These are phyloP conservation scores for Steinernema carpocapsae DNA, from an alignment of 2,888 invertebrate species.

Conservation along the genomic window DNA sequence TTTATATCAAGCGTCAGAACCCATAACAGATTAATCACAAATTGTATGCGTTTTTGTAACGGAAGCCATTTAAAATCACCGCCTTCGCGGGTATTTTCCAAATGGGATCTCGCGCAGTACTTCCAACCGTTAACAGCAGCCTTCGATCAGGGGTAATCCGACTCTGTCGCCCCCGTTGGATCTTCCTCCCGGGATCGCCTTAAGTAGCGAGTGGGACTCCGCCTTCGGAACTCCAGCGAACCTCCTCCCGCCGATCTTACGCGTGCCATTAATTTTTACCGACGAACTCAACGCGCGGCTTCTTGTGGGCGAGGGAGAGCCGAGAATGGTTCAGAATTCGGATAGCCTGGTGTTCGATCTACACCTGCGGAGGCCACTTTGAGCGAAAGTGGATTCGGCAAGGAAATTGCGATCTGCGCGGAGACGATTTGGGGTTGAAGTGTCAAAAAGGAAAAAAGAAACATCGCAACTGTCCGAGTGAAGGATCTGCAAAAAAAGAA, in stretches of 20 bases:
- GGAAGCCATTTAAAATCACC: neutral
- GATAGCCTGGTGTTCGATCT: too few relatives aligned
- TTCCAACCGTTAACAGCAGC: neutral
- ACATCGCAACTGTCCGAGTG: too few relatives aligned
- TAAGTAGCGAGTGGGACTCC: slow-evolving; percentile 20
- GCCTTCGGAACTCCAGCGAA: neutral
- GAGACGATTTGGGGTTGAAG: too few relatives aligned
- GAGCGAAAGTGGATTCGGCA: too few relatives aligned
- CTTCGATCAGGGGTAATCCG: slow-evolving; percentile 9
- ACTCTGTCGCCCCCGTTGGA: neutral
- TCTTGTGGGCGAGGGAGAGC: too few relatives aligned
- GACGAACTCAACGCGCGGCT: neutral
- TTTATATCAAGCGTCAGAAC: neutral
- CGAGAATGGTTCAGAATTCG: too few relatives aligned
- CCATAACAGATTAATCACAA: slow-evolving; percentile 2
- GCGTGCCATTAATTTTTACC: slow-evolving; percentile 21
- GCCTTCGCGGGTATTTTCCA: slow-evolving; percentile 4
- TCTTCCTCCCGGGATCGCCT: neutral
- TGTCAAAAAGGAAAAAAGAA: neutral
- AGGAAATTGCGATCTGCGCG: too few relatives aligned
- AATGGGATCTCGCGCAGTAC: neutral
- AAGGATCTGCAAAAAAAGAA: too few relatives aligned
- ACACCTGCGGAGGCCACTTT: too few relatives aligned
- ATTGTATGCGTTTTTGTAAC: neutral
- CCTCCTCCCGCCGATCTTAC: slow-evolving; percentile 18